Evolutionary conservation across 2,113 vertebrate species (phyloP).

Genomic region (Pao palembangensis): DNA sequence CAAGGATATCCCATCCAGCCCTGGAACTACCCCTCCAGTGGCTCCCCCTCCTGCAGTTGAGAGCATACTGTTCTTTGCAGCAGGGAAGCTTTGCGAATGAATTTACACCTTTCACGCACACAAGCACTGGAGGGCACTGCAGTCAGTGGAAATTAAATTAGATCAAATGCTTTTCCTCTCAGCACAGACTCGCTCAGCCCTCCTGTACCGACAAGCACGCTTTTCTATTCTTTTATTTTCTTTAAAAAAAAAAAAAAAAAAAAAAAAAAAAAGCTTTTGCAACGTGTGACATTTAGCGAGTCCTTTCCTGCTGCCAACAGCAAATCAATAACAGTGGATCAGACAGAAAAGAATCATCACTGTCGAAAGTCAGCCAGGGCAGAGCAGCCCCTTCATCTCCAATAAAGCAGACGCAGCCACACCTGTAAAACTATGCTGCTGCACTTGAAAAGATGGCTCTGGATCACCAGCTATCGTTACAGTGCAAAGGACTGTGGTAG

Average conservation of each 20-base stretch:
- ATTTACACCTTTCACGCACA: background rate
- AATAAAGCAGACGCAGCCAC: conserved; percentile 10
- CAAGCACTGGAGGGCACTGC: background rate
- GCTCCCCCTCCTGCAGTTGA: conserved; percentile 9
- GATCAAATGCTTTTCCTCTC: background rate
- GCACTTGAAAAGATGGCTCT: conserved; percentile 8
- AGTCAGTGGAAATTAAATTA: conserved; percentile 1
- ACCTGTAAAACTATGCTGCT: conserved; percentile 8
- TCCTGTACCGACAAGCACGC: background rate
- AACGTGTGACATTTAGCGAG: background rate
- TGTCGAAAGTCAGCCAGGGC: background rate
- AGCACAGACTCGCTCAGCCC: background rate
- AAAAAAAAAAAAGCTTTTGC: background rate
- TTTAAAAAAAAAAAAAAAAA: background rate
- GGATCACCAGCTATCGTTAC: no score
- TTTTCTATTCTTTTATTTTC: background rate
- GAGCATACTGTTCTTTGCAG: background rate
- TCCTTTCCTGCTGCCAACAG: conserved; percentile 1
- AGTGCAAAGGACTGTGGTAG: no score
- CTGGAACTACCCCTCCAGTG: conserved; percentile 15
- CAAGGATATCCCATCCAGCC: conserved; percentile 46
- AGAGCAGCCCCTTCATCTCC: conserved; percentile 18
- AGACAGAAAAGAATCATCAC: background rate
- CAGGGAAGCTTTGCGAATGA: conserved; percentile 10
- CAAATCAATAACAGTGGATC: conserved; percentile 1